Evolutionary conservation across 2,797 vertebrate genomes (phyloP).

Genomic region (Alcedo atthis): DNA sequence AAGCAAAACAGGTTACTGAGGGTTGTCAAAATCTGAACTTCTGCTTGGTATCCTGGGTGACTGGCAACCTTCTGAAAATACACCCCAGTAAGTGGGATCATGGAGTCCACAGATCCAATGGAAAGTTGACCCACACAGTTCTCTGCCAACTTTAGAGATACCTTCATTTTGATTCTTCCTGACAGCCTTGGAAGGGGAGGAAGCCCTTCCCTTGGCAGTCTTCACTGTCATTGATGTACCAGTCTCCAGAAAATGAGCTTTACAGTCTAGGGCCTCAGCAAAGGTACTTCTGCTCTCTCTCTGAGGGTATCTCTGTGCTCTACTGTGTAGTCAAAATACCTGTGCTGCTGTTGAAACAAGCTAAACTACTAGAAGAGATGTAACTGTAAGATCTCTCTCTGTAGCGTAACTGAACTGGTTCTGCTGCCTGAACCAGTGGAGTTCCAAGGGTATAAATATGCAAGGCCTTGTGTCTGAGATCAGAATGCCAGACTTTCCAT

Average conservation of each 20-base stretch:
- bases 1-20: background rate
- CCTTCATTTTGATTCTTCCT: background rate
- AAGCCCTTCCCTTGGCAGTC: background rate
- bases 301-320: background rate
- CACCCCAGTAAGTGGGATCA: rapidly evolving
- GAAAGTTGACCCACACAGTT: background rate
- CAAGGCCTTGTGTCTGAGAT: background rate
- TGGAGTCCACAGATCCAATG: background rate
- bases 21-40: background rate
- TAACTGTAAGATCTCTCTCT: background rate
- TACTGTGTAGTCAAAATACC: background rate
- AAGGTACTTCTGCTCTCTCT: background rate
- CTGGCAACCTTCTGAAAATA: background rate
- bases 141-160: background rate
- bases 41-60: background rate
- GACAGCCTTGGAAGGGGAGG: background rate
- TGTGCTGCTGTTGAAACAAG: background rate
- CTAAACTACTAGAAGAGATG: background rate
- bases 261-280: background rate
- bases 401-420: constrained; percentile 37
- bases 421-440: constrained; percentile 38
- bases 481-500: background rate
- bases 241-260: background rate
- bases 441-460: background rate
- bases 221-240: background rate